These are phyloP conservation scores for Chrysocyon brachyurus DNA, from an alignment of 2,797 vertebrate genomes.

Conservation along the genomic window DNA sequence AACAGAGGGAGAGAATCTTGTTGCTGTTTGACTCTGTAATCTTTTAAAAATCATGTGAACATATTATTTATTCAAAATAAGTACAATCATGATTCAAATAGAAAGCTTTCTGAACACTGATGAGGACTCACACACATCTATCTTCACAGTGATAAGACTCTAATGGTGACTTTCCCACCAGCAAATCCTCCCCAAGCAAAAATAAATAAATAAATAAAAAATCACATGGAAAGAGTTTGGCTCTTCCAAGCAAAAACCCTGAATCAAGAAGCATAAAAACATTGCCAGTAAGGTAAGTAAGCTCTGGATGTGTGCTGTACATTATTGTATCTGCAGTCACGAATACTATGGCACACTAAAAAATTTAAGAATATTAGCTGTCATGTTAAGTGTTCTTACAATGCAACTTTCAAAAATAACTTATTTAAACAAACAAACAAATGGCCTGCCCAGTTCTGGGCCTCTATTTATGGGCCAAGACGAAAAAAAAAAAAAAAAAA, in stretches of 20 bases:
- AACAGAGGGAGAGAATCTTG: not conserved
- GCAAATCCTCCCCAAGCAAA: not conserved
- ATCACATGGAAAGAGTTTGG: not conserved
- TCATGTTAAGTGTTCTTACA: not conserved
- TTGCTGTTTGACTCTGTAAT: not conserved
- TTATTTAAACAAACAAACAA: not conserved
- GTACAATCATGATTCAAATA: not conserved
- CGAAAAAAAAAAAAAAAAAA: not conserved
- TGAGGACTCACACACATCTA: not conserved
- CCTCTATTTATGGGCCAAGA: not conserved
- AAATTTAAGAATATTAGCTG: not conserved
- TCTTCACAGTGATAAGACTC: not conserved
- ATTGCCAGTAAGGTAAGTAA: not conserved
- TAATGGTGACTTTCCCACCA: not conserved
- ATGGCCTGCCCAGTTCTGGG: not conserved
- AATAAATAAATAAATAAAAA: not conserved
- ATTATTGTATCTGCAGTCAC: no score
- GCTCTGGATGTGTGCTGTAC: not conserved
- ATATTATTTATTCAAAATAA: slow-evolving; percentile 7
- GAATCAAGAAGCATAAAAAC: not conserved
- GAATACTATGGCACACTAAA: not conserved
- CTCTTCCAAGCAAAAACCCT: not conserved
- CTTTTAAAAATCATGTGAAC: not conserved
- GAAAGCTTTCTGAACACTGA: not conserved
- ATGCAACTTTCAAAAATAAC: not conserved